Evolutionary conservation across 2,888 invertebrate genomes (phyloP), one percentile per base, ranked within the genome.

Genomic region (Hypercompe scribonia): DNA sequence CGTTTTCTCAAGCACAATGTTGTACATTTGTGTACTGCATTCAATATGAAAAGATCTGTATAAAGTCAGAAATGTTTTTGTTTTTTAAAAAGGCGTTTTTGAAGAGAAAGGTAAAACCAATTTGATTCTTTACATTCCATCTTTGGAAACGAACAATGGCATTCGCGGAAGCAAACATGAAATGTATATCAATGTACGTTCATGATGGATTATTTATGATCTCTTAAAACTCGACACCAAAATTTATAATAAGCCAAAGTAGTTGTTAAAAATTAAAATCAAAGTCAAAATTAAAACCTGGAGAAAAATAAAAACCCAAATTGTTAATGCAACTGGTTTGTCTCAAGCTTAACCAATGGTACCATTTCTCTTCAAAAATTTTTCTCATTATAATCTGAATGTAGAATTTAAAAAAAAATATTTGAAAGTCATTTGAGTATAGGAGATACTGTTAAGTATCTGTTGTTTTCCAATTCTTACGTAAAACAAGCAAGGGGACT

Each of bases 191-290:
- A 42, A 31, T 31, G 33, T 67, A 34, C 34, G 33, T 33, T 50
- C 24, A 67, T 50, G 68, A 54, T 68, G 5, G 11, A 67, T 50
- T 31, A 67, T 68, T 67, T 67, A 68, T 54, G 46, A 50, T 15
- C 34, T 34, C 33, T 68, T 68, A 54, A n/a, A 68, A 68, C 21
- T 46, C 33, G n/a, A 54, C n/a, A 54, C 0, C n/a, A 54, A n/a
- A 54, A 50, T 18, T 7, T 24, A 50, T 7, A 7, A 24, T 24
- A 24, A 50, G 24, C 3, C 2, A 50, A 50, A 8, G 36, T 36
- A n/a, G n/a, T n/a, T n/a, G n/a, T n/a, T n/a, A n/a, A n/a, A n/a
- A n/a, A n/a, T n/a, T n/a, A n/a, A n/a, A n/a, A n/a, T n/a, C n/a
- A n/a, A n/a, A n/a, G n/a, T n/a, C n/a, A n/a, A n/a, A n/a, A n/a